A percentile compares a stretch with the other conserved stretches of the same genome.
Conservation (phyloP, 2,797 vertebrate genomes). For the Cyclura pinguis region DNA sequence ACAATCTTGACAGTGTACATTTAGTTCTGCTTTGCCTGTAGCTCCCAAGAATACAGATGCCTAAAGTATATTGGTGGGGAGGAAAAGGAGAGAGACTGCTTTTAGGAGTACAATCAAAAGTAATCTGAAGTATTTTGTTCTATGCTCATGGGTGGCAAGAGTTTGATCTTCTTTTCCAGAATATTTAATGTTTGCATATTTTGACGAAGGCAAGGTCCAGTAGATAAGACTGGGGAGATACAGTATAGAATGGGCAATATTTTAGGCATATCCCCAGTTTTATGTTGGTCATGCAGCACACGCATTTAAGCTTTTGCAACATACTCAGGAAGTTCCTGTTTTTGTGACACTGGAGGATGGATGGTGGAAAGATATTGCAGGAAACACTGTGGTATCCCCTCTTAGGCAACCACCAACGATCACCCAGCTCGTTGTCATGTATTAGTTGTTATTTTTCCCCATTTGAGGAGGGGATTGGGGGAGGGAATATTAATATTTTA, state of each 20-base stretch:
- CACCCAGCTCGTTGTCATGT: background rate
- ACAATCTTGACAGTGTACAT: background rate
- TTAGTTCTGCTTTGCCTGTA: background rate
- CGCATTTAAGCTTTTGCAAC: background rate
- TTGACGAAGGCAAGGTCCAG: background rate
- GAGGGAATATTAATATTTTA: no score
- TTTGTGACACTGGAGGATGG: background rate
- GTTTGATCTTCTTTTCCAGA: background rate
- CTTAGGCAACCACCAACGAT: background rate
- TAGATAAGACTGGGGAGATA: background rate
- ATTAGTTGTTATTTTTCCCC: background rate
- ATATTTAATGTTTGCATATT: background rate
- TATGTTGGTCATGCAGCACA: background rate
- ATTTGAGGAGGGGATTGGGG: no score
- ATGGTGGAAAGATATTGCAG: background rate
- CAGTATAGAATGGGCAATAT: background rate
- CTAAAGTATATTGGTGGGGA: slow-evolving; percentile 18
- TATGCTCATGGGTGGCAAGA: background rate
- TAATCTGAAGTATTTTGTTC: background rate
- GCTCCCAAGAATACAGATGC: background rate
- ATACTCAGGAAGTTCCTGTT: background rate
- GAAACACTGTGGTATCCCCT: background rate
- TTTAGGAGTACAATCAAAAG: accelerated
- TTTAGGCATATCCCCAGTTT: background rate
- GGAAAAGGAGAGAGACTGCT: background rate